Evolutionary conservation across 2,888 invertebrate genomes (phyloP).

Genomic region (Dendrolimus pini): DNA sequence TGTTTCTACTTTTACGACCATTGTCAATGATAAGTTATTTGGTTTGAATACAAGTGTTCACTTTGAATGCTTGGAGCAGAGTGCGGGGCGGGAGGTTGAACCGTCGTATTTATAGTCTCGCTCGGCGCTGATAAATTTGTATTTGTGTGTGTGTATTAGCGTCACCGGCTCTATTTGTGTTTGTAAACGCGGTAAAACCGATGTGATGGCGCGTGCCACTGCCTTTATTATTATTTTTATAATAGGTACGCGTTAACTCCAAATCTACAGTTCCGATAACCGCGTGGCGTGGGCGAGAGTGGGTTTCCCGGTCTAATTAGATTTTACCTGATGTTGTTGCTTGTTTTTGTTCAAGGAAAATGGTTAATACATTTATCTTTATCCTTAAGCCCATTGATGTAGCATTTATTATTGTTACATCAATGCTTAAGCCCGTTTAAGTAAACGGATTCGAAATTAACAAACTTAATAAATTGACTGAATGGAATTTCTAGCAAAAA

Average conservation of each 20-base stretch:
- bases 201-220: background rate
- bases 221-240: background rate
- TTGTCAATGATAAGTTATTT: constrained; percentile 23
- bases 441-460: too few species aligned
- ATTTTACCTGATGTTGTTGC: background rate
- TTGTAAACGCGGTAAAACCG: background rate
- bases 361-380: background rate
- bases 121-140: constrained; percentile 10
- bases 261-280: background rate
- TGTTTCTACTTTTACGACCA: constrained; percentile 61
- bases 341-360: too few species aligned
- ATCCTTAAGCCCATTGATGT: background rate
- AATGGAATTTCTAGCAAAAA: too few species aligned
- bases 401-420: too few species aligned
- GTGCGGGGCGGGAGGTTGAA: constrained; percentile 39
- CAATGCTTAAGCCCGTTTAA: background rate
- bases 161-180: background rate
- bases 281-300: background rate
- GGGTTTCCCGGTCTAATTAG: background rate
- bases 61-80: constrained; percentile 35
- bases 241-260: background rate
- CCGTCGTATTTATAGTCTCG: constrained; percentile 41
- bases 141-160: constrained; percentile 2
- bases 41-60: constrained; percentile 28
- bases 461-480: too few species aligned